Conservation (phyloP, 2,797 vertebrate species). For the Smutsia gigantea region DNA sequence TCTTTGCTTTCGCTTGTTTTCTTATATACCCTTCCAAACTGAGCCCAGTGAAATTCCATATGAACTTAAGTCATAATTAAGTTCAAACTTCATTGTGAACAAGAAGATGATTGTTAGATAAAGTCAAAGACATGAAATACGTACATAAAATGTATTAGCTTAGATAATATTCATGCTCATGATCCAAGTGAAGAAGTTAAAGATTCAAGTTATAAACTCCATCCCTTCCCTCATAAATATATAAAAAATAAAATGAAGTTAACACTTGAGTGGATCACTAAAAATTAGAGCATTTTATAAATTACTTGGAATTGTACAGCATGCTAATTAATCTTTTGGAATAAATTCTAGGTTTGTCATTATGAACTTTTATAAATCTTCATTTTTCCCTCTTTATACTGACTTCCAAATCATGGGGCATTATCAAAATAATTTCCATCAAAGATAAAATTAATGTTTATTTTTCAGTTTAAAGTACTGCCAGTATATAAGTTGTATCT, state of each 20-base stretch:
- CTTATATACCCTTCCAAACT: neutral
- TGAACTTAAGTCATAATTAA: neutral
- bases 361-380: slow-evolving; percentile 33
- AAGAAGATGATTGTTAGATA: neutral
- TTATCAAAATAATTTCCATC: slow-evolving; percentile 73
- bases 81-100: neutral
- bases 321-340: neutral
- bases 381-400: neutral
- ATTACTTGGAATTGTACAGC: neutral
- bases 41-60: neutral
- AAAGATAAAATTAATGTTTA: slow-evolving; percentile 78
- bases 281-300: neutral
- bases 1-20: slow-evolving; percentile 37
- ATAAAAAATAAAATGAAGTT: neutral
- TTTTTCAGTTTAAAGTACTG: slow-evolving; percentile 79
- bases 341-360: neutral
- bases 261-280: neutral
- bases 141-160: neutral
- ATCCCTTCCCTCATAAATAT: neutral
- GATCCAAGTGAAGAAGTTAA: neutral
- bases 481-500: slow-evolving; percentile 72
- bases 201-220: neutral
- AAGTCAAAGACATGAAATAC: neutral
- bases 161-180: neutral
- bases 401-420: slow-evolving; percentile 53